Evolutionary conservation across 2,888 invertebrate genomes (phyloP).

Genomic region (Pseudeuparius sepicola): DNA sequence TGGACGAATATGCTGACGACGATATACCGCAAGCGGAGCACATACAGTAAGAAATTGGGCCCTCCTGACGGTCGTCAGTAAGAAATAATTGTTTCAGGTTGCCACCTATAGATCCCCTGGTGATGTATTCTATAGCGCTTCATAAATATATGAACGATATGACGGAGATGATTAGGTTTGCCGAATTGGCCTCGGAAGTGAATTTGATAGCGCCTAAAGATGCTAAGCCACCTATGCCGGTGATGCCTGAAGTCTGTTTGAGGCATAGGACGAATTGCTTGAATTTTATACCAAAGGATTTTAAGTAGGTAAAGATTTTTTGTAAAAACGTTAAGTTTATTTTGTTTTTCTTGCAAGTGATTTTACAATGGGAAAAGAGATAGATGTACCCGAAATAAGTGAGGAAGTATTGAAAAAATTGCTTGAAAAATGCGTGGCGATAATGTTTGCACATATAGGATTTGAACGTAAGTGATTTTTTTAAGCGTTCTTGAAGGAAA

Average conservation of each 20-base stretch:
- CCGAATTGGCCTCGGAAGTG: constrained; percentile 32
- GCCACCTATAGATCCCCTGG: constrained; percentile 32
- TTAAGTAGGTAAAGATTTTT: constrained; percentile 25
- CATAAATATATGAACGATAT: constrained; percentile 35
- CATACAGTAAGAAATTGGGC: constrained; percentile 26
- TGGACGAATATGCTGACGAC: constrained; percentile 31
- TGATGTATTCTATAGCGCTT: constrained; percentile 33
- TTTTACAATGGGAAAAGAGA: constrained; percentile 24
- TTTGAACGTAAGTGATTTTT: constrained; percentile 38
- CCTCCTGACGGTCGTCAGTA: too few relatives aligned
- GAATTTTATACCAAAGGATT: constrained; percentile 32
- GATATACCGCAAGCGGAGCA: constrained; percentile 22
- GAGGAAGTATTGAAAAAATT: constrained; percentile 33
- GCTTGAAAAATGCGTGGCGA: constrained; percentile 41
- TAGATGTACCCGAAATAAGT: constrained; percentile 34
- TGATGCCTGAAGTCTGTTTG: constrained; percentile 26
- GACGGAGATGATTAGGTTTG: constrained; percentile 32
- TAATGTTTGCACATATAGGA: constrained; percentile 45
- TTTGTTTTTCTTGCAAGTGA: constrained; percentile 1
- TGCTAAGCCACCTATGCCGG: constrained; percentile 31
- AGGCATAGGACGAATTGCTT: constrained; percentile 30
- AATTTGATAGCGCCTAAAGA: constrained; percentile 32
- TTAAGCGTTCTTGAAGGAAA: constrained; percentile 2
- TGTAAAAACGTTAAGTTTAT: background rate
- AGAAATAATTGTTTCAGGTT: constrained; percentile 26